Evolutionary conservation across 2,113 vertebrate genomes (phyloP).

Genomic region (Neomonachus schauinslandi): DNA sequence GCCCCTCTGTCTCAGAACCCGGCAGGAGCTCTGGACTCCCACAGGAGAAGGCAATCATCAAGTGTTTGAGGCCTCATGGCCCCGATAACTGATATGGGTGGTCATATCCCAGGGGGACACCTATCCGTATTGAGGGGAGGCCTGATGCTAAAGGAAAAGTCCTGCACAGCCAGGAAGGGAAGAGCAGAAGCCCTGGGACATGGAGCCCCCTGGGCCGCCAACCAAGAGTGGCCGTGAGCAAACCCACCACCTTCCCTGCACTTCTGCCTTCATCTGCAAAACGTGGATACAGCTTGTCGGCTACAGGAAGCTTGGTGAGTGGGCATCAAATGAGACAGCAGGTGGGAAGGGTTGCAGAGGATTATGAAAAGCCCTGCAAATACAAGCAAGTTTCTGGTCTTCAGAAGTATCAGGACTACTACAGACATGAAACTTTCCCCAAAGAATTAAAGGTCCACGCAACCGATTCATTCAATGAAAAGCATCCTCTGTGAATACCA

Average conservation of each 20-base stretch:
- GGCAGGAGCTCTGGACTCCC: neutral
- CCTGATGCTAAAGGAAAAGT: neutral
- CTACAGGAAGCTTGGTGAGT: neutral
- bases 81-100: neutral
- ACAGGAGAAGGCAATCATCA: neutral
- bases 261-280: neutral
- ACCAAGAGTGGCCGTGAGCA: neutral
- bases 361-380: neutral
- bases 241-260: accelerated
- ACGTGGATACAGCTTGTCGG: neutral
- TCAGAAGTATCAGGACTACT: neutral
- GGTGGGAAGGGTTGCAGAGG: neutral
- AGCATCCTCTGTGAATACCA: neutral
- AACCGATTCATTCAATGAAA: neutral
- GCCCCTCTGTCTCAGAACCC: neutral
- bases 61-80: neutral
- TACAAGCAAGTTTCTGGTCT: neutral
- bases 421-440: neutral
- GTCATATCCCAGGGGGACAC: neutral
- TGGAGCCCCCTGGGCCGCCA: neutral
- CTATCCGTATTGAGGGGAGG: neutral
- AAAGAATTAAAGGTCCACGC: neutral
- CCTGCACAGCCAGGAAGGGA: neutral
- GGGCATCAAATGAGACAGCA: neutral
- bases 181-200: neutral